Conservation (phyloP, 2,113 vertebrate species). For the Podocnemis expansa region DNA sequence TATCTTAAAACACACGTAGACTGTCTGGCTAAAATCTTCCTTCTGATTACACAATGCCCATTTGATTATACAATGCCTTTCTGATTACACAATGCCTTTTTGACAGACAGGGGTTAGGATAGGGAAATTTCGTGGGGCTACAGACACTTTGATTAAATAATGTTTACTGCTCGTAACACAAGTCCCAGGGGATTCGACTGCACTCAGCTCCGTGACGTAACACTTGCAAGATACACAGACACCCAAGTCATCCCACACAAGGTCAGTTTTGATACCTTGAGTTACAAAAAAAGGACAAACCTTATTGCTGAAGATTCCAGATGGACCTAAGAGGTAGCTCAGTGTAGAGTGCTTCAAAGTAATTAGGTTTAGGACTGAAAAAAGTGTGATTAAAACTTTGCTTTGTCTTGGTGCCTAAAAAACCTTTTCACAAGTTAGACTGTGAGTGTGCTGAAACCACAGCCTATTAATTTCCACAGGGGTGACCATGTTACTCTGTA, state of each 20-base stretch:
- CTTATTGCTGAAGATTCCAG: neutral
- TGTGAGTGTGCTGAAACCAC: neutral
- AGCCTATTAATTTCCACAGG: neutral
- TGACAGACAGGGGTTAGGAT: neutral
- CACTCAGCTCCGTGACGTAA: neutral
- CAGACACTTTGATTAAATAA: neutral
- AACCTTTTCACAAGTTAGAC: neutral
- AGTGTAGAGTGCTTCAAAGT: neutral
- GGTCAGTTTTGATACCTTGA: neutral
- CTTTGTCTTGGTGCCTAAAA: neutral
- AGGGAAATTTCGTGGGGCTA: neutral
- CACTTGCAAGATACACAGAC: neutral
- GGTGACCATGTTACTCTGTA: no score
- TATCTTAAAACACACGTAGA: neutral
- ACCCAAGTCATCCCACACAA: no score
- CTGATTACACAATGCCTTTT: neutral
- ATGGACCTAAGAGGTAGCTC: neutral
- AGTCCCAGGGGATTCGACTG: no score
- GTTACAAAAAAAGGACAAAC: neutral
- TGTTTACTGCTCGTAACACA: neutral
- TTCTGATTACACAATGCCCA: neutral
- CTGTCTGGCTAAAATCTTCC: neutral
- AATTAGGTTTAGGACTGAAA: neutral
- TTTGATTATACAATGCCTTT: neutral
- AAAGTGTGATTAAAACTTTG: neutral